Evolutionary conservation across 2,797 vertebrate genomes (phyloP).

Genomic region (Mus caroli): DNA sequence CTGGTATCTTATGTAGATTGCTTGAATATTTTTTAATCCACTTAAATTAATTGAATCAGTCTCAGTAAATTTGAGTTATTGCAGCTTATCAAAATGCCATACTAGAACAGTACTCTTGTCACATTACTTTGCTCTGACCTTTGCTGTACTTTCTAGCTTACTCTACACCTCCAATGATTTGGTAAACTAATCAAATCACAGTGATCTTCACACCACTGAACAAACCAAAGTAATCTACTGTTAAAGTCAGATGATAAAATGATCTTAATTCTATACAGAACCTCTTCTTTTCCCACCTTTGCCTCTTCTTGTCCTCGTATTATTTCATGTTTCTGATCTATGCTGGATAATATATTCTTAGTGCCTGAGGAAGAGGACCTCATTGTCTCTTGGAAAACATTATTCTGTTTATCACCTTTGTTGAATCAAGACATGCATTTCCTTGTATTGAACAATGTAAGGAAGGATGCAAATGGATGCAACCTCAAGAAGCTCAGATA

Average conservation of each 20-base stretch:
- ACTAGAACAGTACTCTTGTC: accelerated
- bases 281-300: not conserved
- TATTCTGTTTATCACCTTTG: not conserved
- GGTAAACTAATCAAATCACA: not conserved
- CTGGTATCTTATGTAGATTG: not conserved
- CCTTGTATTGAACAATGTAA: not conserved
- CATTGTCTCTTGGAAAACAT: not conserved
- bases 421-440: not conserved
- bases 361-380: not conserved
- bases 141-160: too few relatives aligned
- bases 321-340: not conserved
- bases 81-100: too few relatives aligned
- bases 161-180: not conserved
- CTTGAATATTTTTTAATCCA: not conserved
- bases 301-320: not conserved
- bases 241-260: not conserved
- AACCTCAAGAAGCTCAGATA: not conserved
- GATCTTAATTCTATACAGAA: not conserved
- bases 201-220: too few relatives aligned
- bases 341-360: not conserved
- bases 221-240: not conserved
- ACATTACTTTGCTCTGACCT: too few relatives aligned
- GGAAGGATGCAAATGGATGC: too few relatives aligned
- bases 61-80: not conserved
- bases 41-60: not conserved